phyloP scores from a whole-genome alignment of 23 tunicate species.

The Botrylloides violaceus region DNA sequence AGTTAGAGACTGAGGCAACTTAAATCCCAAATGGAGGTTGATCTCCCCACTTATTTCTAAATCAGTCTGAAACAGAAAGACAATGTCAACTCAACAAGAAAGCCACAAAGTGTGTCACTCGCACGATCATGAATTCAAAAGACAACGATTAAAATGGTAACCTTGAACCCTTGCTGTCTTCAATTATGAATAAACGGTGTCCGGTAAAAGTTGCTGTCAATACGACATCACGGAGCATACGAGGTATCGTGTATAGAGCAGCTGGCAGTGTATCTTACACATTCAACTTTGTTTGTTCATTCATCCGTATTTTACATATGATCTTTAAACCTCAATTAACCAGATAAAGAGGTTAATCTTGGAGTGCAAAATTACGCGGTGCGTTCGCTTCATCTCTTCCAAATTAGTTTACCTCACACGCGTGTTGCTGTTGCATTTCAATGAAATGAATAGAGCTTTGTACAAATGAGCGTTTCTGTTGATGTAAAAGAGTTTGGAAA shows the following conservation, averaged over 20 bases:
- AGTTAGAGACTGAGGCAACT: slow-evolving; percentile 47
- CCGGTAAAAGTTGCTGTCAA: background rate
- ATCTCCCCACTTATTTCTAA: slow-evolving; percentile 46
- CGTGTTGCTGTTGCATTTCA: background rate
- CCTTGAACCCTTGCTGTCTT: background rate
- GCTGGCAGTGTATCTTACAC: too few species aligned
- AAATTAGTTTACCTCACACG: background rate
- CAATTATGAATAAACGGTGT: background rate
- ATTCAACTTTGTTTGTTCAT: too few species aligned
- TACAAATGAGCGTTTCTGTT: too few species aligned
- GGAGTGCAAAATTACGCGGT: background rate
- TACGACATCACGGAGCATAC: background rate
- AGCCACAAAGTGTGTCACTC: too few species aligned
- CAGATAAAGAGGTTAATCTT: background rate
- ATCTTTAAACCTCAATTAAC: background rate
- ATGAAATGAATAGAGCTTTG: background rate
- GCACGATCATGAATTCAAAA: too few species aligned
- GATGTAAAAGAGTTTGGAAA: background rate
- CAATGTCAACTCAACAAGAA: too few species aligned
- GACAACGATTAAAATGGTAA: too few species aligned
- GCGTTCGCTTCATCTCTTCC: background rate
- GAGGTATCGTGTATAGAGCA: background rate
- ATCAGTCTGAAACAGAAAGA: slow-evolving; percentile 48
- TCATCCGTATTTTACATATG: too few species aligned
- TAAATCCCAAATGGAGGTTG: slow-evolving; percentile 31